Percentiles rank a stretch among this genome's conserved stretches.
Conservation (phyloP, 2,113 vertebrate genomes). For the Sceloporus tristichus region DNA sequence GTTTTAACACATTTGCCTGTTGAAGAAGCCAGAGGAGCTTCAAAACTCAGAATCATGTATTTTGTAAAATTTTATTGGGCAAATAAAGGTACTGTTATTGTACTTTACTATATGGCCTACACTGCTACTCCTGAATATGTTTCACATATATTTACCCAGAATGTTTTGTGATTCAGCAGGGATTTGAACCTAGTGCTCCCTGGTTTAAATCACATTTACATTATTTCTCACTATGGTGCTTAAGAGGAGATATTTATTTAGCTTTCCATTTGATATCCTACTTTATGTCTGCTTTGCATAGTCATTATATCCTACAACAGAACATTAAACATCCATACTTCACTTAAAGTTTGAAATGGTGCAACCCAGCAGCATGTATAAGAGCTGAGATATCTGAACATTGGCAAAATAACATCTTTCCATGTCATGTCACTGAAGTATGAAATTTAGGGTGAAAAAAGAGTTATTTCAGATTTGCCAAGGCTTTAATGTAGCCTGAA, state of each 20-base stretch:
- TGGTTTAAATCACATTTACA: background rate
- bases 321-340: background rate
- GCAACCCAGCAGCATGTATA: background rate
- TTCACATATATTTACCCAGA: background rate
- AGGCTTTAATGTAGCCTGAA: constrained; percentile 39
- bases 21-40: background rate
- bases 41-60: background rate
- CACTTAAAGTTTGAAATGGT: background rate
- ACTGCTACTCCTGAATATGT: too few species aligned
- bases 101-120: too few species aligned
- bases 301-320: background rate
- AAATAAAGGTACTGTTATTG: background rate
- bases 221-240: background rate
- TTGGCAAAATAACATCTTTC: background rate
- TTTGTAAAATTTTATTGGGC: background rate
- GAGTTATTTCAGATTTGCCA: constrained; percentile 58
- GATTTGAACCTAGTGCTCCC: background rate
- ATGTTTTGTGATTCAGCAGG: background rate
- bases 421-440: background rate
- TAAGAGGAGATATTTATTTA: background rate
- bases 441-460: background rate
- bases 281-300: background rate
- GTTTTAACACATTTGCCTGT: background rate
- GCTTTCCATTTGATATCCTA: background rate
- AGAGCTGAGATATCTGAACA: background rate